Percentiles rank a stretch among this genome's conserved stretches.
These are phyloP conservation scores for Ceratitis capitata DNA, from an alignment of 1,140 invertebrate genomes.

Conservation along the genomic window DNA sequence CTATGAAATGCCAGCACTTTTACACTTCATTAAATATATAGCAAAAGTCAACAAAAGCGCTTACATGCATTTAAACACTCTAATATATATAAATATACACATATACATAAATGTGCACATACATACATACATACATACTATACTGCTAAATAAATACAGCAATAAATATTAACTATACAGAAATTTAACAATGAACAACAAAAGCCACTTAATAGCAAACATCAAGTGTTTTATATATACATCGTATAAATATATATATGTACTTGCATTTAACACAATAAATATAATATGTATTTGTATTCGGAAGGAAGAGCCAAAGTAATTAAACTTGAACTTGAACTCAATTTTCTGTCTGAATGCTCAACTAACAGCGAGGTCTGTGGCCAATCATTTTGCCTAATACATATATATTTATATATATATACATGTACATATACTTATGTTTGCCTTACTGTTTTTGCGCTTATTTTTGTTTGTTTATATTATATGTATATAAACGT, in stretches of 20 bases:
- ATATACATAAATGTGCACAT: not conserved
- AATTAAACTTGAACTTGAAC: slow-evolving; percentile 21
- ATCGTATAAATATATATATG: not conserved
- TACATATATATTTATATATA: not conserved
- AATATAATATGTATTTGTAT: not conserved
- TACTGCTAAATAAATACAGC: not conserved
- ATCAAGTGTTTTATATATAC: not conserved
- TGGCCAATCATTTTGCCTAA: not conserved
- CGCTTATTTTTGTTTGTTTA: too few relatives aligned
- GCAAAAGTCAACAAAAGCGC: not conserved
- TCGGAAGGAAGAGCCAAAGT: not conserved
- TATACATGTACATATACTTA: not conserved
- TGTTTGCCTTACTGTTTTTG: too few relatives aligned
- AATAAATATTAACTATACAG: not conserved
- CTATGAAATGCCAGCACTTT: not conserved
- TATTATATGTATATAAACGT: not conserved
- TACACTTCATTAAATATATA: slow-evolving; percentile 12
- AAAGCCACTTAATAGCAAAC: not conserved
- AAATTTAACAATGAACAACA: not conserved
- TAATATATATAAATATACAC: not conserved
- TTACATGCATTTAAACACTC: not conserved
- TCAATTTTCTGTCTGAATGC: slow-evolving; percentile 4
- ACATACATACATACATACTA: not conserved
- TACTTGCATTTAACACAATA: not conserved
- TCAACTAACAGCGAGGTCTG: not conserved